Evolutionary conservation across 2,113 vertebrate species (phyloP).

Genomic region (Centropus unirufus): DNA sequence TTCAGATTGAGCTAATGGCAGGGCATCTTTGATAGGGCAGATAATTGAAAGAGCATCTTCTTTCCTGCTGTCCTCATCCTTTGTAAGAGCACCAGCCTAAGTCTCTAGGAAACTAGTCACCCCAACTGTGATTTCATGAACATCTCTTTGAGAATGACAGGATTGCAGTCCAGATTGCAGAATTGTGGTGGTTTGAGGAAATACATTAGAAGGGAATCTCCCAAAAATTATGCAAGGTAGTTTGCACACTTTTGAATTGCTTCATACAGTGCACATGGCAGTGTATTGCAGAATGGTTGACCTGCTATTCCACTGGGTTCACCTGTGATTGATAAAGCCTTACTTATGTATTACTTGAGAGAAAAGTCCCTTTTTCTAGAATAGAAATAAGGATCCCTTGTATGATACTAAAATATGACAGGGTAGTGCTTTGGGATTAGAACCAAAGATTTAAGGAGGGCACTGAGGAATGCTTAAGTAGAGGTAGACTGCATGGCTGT

Average conservation of each 20-base stretch:
- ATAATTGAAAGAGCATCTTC: background rate
- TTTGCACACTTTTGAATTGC: background rate
- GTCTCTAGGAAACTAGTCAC: background rate
- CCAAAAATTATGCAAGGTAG: background rate
- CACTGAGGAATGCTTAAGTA: background rate
- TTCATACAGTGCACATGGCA: background rate
- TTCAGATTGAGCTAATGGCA: background rate
- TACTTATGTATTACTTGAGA: background rate
- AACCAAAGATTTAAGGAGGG: background rate
- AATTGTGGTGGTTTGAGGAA: background rate
- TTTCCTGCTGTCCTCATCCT: background rate
- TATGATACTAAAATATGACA: background rate
- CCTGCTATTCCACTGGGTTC: background rate
- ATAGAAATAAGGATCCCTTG: background rate
- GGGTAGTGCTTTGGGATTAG: background rate
- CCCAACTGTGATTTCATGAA: background rate
- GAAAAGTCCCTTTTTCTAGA: background rate
- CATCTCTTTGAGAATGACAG: background rate
- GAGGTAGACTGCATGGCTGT: background rate
- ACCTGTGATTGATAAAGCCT: background rate
- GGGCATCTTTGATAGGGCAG: background rate
- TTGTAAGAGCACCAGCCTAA: background rate
- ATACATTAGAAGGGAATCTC: background rate
- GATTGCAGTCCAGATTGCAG: background rate
- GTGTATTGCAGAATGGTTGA: background rate